These are phyloP conservation scores for Bucorvus abyssinicus DNA, from an alignment of 2,797 vertebrate species.

Conservation along the genomic window DNA sequence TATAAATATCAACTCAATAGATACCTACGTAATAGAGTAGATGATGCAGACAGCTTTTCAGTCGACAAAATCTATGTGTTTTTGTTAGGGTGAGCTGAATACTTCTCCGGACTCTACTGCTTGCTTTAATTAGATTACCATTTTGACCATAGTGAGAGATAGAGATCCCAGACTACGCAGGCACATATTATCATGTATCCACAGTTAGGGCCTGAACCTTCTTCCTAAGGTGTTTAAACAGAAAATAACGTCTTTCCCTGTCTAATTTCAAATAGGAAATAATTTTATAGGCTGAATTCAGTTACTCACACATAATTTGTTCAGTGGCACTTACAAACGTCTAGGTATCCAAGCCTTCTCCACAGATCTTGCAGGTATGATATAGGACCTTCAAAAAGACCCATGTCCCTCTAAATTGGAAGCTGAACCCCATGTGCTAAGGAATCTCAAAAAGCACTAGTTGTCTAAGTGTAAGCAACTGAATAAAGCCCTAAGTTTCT, in stretches of 20 bases:
- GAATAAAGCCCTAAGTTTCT: not conserved
- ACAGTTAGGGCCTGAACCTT: accelerated
- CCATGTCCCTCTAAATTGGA: not conserved
- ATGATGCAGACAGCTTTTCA: not conserved
- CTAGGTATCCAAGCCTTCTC: not conserved
- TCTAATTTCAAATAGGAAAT: not conserved
- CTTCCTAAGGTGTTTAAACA: not conserved
- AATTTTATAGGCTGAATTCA: not conserved
- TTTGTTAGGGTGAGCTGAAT: not conserved
- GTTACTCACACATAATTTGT: not conserved
- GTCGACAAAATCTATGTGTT: not conserved
- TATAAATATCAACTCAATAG: not conserved
- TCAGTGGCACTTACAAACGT: not conserved
- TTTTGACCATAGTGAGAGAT: not conserved
- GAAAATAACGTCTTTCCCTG: not conserved
- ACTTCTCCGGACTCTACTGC: not conserved
- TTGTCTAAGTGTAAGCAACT: not conserved
- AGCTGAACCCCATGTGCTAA: not conserved
- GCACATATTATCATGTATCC: not conserved
- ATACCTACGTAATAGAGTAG: not conserved
- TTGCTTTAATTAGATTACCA: not conserved
- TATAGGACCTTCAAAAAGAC: not conserved
- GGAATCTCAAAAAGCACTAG: not conserved
- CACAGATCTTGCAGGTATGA: not conserved
- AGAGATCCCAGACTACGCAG: not conserved